These are phyloP conservation scores for Dipodomys stephensi DNA, from an alignment of 2,113 vertebrate genomes.

Conservation along the genomic window DNA sequence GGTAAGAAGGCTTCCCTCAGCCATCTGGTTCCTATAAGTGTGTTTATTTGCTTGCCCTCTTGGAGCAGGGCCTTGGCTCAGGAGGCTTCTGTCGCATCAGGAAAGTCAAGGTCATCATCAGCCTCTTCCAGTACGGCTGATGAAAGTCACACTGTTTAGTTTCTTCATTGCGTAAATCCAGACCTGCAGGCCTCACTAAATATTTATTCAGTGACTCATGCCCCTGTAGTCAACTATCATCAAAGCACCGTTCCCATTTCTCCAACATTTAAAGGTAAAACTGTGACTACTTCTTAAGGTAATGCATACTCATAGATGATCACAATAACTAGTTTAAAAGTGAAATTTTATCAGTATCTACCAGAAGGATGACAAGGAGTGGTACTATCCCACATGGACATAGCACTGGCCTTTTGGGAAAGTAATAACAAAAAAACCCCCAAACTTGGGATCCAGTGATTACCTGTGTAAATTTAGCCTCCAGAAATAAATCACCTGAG, in stretches of 20 bases:
- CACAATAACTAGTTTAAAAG: conserved; percentile 52
- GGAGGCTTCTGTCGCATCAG: not conserved
- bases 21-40: conserved; percentile 79
- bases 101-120: conserved; percentile 53
- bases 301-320: not conserved
- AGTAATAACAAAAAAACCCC: too few relatives aligned
- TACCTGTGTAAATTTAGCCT: not conserved
- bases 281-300: not conserved
- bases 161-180: conserved; percentile 70
- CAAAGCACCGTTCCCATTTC: not conserved
- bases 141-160: conserved; percentile 49
- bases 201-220: conserved; percentile 48
- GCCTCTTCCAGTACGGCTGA: conserved; percentile 45
- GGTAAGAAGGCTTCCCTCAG: conserved; percentile 70
- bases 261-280: conserved; percentile 6
- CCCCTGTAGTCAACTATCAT: not conserved
- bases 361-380: not conserved
- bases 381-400: not conserved
- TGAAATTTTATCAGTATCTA: not conserved
- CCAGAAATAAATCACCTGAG: not conserved
- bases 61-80: conserved; percentile 1
- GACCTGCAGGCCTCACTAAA: not conserved
- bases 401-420: not conserved
- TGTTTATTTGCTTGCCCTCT: conserved; percentile 77
- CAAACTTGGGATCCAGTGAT: not conserved